phyloP scores from a whole-genome alignment of 1,140 invertebrate species.

The Pseudomyrmex cubaensis region DNA sequence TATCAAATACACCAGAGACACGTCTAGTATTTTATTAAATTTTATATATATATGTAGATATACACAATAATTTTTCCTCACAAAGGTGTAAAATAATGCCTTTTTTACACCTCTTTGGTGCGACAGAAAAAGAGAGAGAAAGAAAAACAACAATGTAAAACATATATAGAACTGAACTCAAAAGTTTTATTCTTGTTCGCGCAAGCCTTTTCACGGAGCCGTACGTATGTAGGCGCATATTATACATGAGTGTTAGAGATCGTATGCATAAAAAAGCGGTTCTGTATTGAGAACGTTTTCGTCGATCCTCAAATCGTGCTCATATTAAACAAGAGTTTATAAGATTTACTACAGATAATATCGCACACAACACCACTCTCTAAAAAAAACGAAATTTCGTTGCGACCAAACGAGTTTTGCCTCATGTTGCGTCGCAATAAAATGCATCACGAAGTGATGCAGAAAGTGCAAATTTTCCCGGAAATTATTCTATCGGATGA shows the following conservation, averaged over 20 bases:
- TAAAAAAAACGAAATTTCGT: background rate
- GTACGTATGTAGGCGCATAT: no score
- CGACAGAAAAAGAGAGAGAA: no score
- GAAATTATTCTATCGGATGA: constrained; percentile 30
- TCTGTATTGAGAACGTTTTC: background rate
- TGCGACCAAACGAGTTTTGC: background rate
- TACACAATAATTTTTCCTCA: no score
- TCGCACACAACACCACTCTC: background rate
- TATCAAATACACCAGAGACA: no score
- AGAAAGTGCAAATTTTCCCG: constrained; percentile 1
- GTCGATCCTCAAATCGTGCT: background rate
- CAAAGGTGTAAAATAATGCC: no score
- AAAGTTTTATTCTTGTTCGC: no score
- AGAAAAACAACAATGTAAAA: no score
- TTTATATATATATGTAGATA: no score
- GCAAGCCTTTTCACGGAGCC: no score
- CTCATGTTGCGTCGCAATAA: background rate
- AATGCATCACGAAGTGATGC: background rate
- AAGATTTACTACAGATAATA: background rate
- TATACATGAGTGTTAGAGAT: background rate
- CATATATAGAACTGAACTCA: no score
- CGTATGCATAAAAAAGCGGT: constrained; percentile 20
- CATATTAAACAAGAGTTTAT: background rate
- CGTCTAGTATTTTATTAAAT: no score
- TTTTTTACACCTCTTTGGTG: no score